phyloP scores from a whole-genome alignment of 1,140 invertebrate genomes.

The Pogonognathellus flavescens region DNA sequence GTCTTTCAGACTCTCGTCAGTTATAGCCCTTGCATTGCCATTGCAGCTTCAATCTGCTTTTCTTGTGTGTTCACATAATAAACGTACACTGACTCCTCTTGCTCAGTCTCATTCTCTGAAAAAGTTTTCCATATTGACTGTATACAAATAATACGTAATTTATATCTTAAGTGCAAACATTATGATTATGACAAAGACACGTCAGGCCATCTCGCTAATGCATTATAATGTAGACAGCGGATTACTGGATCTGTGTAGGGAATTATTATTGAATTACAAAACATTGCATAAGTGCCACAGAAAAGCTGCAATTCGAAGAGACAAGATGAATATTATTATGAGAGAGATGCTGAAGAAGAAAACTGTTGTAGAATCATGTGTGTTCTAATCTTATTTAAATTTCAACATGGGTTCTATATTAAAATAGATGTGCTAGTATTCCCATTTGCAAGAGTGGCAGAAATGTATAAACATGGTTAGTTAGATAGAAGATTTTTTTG shows the following conservation, averaged over 20 bases:
- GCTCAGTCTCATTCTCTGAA: neutral
- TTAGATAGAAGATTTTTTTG: too few species aligned
- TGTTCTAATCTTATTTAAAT: neutral
- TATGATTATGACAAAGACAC: neutral
- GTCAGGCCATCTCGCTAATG: neutral
- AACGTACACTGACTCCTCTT: neutral
- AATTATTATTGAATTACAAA: neutral
- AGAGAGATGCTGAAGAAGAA: neutral
- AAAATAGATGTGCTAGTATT: neutral
- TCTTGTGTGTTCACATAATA: neutral
- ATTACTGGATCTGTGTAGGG: conserved; percentile 17
- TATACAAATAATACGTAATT: neutral
- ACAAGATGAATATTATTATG: neutral
- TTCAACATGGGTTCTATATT: neutral
- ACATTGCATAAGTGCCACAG: neutral
- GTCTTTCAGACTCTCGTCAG: too few species aligned
- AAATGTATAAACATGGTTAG: too few species aligned
- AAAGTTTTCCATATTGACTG: neutral
- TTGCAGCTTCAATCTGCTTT: neutral
- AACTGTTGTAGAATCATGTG: neutral
- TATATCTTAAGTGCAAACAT: neutral
- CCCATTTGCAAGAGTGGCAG: too few species aligned
- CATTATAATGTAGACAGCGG: conserved; percentile 1
- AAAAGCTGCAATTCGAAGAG: neutral
- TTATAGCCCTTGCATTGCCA: too few species aligned